Percentiles rank a stretch among this genome's conserved stretches.
These are phyloP conservation scores for Coccyzus lansbergi DNA, from an alignment of 2,797 vertebrate genomes.

Conservation along the genomic window DNA sequence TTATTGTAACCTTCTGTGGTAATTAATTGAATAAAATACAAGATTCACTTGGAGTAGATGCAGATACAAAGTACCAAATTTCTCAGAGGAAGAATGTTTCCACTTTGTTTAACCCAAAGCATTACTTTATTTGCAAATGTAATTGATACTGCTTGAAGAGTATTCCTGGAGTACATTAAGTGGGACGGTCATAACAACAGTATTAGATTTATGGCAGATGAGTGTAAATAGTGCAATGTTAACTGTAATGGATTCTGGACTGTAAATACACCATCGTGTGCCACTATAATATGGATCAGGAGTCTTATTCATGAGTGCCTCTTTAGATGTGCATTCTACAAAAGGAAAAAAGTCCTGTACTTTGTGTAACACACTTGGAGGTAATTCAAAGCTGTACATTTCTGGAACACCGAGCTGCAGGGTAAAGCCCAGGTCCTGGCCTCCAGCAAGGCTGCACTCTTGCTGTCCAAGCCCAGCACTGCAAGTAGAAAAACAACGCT, in stretches of 20 bases:
- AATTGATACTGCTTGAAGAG: conserved; percentile 40
- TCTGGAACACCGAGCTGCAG: background rate
- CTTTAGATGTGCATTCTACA: background rate
- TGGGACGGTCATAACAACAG: background rate
- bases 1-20: conserved; percentile 27
- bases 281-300: background rate
- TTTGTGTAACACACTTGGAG: background rate
- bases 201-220: conserved; percentile 39
- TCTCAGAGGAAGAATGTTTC: conserved; percentile 53
- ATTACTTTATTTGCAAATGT: conserved; percentile 42
- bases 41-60: conserved; percentile 22
- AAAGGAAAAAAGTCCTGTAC: background rate
- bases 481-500: fast-evolving
- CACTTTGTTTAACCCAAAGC: conserved; percentile 42
- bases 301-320: background rate
- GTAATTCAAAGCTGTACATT: background rate
- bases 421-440: background rate
- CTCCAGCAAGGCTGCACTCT: background rate
- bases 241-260: conserved; percentile 22
- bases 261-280: background rate
- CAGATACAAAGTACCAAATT: conserved; percentile 31
- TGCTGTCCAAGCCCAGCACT: background rate
- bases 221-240: conserved; percentile 7
- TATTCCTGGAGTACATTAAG: conserved; percentile 39
- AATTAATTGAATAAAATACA: conserved; percentile 51